Evolutionary conservation across 2,888 invertebrate genomes (phyloP).

Genomic region (Habroteleia sp.): DNA sequence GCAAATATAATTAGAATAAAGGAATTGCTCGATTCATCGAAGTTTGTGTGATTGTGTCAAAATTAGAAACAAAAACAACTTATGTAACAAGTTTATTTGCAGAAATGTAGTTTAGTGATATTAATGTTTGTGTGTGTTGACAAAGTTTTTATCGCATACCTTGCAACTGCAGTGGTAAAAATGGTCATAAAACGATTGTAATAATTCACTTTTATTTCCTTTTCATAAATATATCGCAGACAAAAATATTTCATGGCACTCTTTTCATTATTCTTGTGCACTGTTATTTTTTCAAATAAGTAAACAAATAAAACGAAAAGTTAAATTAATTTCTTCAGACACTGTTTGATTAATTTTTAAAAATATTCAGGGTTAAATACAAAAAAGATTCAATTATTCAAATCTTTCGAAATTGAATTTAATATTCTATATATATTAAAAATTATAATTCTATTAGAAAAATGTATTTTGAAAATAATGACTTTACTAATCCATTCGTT

Average conservation of each 20-base stretch:
- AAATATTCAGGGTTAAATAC: no score
- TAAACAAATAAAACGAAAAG: not conserved
- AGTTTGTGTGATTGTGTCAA: no score
- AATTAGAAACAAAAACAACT: not conserved
- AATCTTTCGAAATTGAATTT: no score
- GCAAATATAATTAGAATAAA: no score
- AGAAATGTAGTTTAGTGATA: not conserved
- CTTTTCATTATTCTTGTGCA: not conserved
- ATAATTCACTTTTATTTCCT: slow-evolving; percentile 48
- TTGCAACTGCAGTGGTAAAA: slow-evolving; percentile 41
- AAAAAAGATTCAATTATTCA: no score
- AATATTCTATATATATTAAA: no score
- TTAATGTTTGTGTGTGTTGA: slow-evolving; percentile 6
- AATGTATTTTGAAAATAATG: no score
- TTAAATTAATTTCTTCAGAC: no score
- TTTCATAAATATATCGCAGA: slow-evolving; percentile 15
- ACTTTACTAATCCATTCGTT: no score
- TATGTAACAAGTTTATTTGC: not conserved
- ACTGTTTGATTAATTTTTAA: no score
- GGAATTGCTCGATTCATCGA: no score
- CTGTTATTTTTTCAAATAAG: slow-evolving; percentile 5
- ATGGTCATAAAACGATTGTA: slow-evolving; percentile 36
- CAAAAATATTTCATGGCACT: slow-evolving; percentile 22
- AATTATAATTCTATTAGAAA: no score
- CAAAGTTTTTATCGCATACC: slow-evolving; percentile 30